Base-by-base conservation (phyloP, 2,888 invertebrate genomes). In the Acholoe squamosa region DNA sequence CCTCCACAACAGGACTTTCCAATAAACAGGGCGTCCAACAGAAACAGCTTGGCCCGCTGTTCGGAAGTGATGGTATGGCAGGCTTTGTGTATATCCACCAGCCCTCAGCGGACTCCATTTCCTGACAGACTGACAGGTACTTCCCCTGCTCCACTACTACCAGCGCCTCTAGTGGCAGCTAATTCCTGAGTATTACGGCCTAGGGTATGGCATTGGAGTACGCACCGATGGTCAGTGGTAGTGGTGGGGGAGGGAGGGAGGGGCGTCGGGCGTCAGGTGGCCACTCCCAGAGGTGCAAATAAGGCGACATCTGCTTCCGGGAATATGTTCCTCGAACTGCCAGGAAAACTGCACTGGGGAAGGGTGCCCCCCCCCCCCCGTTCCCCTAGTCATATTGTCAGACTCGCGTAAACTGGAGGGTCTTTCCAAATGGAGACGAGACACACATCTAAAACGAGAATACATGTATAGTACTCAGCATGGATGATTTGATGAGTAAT, bases 251-350 rank as follows among this genome's bases (percentile, higher is more conserved):
- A n/a, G n/a, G n/a, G n/a, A n/a, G n/a, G n/a, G 61, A 19, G 61
- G 61, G 12, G 61, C 22, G 19, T 19, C 5, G n/a, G 43, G 80
- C n/a, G 80, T 80, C 80, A 80, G 80, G 80, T 80, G 80, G 80
- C 19, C 80, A 5, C 80, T 43, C 80, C 80, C 80, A 34, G 34
- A 16, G 80, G 80, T 34, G 31, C 80, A 33, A 7, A 43, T 43
- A 80, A 0, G 22, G 16, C 19, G 12, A 80, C 80, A 80, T 80
- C 80, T 80, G 80, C 80, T 80, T 80, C 80, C 80, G 14, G 80
- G 80, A 80, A 33, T 43, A 80, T 43, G 43, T 43, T 33, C 80
- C 80, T 16, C 12, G 80, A 80, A 80, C 16, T 80, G 80, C 80
- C 80, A 80, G 80, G 80, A 43, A 80, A 80, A 61, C 61, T n/a